Percentiles rank a stretch among this genome's conserved stretches.
Conservation (phyloP, 2,888 invertebrate species). For the Metacarcinus magister region DNA sequence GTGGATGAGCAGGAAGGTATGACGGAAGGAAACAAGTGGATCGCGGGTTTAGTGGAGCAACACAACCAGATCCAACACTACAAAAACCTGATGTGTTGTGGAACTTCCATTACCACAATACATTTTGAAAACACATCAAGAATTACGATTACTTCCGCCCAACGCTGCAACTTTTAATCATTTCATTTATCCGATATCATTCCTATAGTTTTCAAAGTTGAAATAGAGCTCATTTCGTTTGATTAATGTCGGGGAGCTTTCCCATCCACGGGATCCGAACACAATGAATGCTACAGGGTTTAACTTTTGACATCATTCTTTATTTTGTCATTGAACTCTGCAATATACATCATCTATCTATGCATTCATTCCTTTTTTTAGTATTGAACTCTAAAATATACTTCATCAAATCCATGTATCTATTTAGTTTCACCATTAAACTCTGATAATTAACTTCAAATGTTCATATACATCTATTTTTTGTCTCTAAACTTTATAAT, state of each 20-base stretch:
- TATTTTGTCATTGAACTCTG: neutral
- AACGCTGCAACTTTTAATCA: neutral
- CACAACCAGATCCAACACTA: too few species aligned
- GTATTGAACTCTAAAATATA: too few species aligned
- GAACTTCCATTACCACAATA: neutral
- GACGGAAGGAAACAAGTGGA: neutral
- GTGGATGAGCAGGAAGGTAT: neutral
- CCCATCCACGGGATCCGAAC: neutral
- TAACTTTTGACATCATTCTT: neutral
- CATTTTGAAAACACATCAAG: neutral
- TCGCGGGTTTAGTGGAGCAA: neutral
- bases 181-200: neutral
- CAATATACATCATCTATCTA: too few species aligned
- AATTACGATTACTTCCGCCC: neutral
- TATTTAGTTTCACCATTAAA: too few species aligned
- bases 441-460: too few species aligned
- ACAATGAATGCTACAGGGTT: neutral
- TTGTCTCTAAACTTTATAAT: too few species aligned
- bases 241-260: neutral
- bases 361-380: too few species aligned
- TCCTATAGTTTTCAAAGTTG: neutral
- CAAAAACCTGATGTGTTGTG: too few species aligned
- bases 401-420: too few species aligned
- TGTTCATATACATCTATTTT: too few species aligned
- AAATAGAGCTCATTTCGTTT: slow-evolving; percentile 4